Conservation (phyloP, 1,140 invertebrate genomes). For the Drosophila obscura region DNA sequence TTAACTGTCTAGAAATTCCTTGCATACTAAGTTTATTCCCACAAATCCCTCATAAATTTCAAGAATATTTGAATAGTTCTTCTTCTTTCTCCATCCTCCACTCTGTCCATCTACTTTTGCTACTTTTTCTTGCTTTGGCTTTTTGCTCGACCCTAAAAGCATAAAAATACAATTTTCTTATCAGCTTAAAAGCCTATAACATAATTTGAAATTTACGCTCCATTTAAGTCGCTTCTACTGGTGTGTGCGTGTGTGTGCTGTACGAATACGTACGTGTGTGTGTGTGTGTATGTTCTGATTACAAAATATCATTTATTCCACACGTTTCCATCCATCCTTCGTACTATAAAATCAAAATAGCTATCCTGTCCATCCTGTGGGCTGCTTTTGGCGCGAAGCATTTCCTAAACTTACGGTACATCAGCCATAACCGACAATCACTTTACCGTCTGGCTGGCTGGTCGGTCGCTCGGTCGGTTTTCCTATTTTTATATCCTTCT, state of each 20-base stretch:
- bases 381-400: no score
- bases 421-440: no score
- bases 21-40: conserved; percentile 11
- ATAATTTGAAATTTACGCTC: conserved; percentile 71
- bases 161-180: conserved; percentile 55
- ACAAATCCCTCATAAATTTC: conserved; percentile 31
- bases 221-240: conserved; percentile 36
- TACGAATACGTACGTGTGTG: no score
- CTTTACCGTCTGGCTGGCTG: no score
- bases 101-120: no score
- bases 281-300: conserved; percentile 10
- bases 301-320: conserved; percentile 67
- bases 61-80: no score
- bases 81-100: no score
- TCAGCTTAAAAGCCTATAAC: conserved; percentile 58
- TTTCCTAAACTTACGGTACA: no score
- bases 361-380: conserved; percentile 41
- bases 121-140: no score
- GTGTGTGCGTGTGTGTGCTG: conserved; percentile 1
- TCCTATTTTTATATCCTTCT: no score
- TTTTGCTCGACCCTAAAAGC: no score
- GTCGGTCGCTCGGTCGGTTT: no score
- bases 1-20: neutral
- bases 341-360: conserved; percentile 36
- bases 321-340: conserved; percentile 37